These are phyloP conservation scores for Acrocyrtus sp. DNA, from an alignment of 2,888 invertebrate genomes.

Conservation along the genomic window DNA sequence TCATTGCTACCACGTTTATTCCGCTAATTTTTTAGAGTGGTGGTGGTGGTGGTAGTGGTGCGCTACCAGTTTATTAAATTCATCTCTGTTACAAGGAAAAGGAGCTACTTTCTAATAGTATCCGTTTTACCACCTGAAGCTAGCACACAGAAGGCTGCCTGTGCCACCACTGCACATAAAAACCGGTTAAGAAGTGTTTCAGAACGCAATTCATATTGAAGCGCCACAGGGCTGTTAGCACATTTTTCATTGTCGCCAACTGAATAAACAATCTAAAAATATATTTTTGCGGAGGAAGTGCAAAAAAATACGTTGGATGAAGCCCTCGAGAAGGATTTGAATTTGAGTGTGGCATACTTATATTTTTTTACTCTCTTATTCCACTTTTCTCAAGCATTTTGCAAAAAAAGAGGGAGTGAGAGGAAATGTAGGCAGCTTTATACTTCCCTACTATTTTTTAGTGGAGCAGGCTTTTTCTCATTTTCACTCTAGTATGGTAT, in stretches of 20 bases:
- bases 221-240: background rate
- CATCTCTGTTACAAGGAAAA: background rate
- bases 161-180: no score
- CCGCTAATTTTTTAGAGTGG: background rate
- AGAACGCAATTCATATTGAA: no score
- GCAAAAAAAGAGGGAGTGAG: background rate
- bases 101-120: background rate
- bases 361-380: no score
- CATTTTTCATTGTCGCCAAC: background rate
- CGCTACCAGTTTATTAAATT: background rate
- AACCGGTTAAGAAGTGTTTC: no score
- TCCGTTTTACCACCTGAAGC: background rate
- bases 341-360: no score
- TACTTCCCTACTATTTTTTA: background rate
- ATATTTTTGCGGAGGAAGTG: no score
- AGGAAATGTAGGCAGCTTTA: background rate
- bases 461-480: background rate
- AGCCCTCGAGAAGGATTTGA: no score
- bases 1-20: constrained; percentile 5
- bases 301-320: no score
- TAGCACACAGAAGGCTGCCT: no score
- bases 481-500: background rate
- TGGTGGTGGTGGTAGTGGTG: background rate
- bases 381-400: no score
- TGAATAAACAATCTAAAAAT: no score